Evolutionary conservation across 2,113 vertebrate genomes (phyloP).

Genomic region (Gallinago undulata): DNA sequence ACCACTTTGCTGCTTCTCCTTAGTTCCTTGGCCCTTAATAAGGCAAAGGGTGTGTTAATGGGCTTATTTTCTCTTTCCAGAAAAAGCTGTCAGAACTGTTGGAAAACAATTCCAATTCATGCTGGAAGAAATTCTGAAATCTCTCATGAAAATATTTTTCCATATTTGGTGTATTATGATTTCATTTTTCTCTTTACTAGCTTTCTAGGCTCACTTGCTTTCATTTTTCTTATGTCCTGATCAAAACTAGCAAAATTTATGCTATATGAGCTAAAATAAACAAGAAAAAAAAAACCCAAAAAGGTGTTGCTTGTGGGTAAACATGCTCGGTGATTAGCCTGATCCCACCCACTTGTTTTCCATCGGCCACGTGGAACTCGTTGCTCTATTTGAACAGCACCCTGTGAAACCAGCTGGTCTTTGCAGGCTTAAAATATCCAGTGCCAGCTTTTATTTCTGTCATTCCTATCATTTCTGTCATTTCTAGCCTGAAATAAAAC

Average conservation of each 20-base stretch:
- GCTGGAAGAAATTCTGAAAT: not conserved
- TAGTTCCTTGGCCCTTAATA: not conserved
- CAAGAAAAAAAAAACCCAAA: accelerated
- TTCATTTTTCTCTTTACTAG: not conserved
- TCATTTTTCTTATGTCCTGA: not conserved
- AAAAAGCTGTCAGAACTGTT: not conserved
- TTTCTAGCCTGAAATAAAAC: not conserved
- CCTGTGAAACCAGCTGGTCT: not conserved
- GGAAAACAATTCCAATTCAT: not conserved
- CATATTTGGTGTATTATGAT: not conserved
- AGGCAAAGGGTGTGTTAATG: not conserved
- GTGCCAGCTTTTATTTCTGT: not conserved
- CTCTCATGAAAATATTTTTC: not conserved
- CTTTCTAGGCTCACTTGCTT: not conserved
- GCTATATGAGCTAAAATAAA: not conserved
- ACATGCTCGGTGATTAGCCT: not conserved
- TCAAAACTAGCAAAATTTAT: not conserved
- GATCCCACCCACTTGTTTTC: not conserved
- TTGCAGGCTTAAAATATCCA: not conserved
- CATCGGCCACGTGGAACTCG: not conserved
- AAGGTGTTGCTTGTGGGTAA: not conserved
- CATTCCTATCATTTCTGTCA: not conserved
- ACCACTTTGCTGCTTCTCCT: not conserved
- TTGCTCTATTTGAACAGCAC: not conserved
- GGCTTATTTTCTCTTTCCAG: not conserved